Evolutionary conservation across 2,113 vertebrate genomes (phyloP).

Genomic region (Seriola dumerili): DNA sequence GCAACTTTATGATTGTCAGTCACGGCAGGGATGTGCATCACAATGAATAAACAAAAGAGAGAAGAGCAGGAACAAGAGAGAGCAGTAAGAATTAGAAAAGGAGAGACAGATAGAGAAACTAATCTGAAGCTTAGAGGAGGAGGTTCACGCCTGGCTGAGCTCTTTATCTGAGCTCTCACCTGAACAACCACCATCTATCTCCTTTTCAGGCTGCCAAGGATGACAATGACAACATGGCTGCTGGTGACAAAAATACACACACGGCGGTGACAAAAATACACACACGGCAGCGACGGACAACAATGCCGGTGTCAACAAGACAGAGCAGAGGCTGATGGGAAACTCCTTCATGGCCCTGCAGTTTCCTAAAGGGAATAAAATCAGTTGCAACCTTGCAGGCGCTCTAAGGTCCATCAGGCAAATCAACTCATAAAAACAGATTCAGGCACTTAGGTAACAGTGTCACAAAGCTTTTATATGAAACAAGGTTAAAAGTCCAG

Average conservation of each 20-base stretch:
- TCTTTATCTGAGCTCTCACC: conserved; percentile 55
- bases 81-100: conserved; percentile 19
- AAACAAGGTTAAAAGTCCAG: background rate
- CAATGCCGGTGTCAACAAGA: conserved; percentile 31
- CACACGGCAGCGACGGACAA: conserved; percentile 13
- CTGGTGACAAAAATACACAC: conserved; percentile 40
- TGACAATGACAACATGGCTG: conserved; percentile 36
- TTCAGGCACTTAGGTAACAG: background rate
- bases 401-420: conserved; percentile 16
- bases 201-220: conserved; percentile 37
- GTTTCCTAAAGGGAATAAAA: conserved; percentile 29
- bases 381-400: conserved; percentile 2
- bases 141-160: conserved; percentile 39
- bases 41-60: conserved; percentile 13
- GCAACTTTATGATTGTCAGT: background rate
- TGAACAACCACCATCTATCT: conserved; percentile 49
- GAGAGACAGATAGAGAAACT: conserved; percentile 23
- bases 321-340: conserved; percentile 41
- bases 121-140: conserved; percentile 1
- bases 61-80: background rate
- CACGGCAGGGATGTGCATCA: background rate
- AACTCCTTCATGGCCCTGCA: conserved; percentile 10
- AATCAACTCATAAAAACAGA: background rate
- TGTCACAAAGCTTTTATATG: background rate
- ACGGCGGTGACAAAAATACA: conserved; percentile 40